These are phyloP conservation scores for Meloidogyne chitwoodi DNA, from an alignment of 1,140 invertebrate species.

Conservation along the genomic window DNA sequence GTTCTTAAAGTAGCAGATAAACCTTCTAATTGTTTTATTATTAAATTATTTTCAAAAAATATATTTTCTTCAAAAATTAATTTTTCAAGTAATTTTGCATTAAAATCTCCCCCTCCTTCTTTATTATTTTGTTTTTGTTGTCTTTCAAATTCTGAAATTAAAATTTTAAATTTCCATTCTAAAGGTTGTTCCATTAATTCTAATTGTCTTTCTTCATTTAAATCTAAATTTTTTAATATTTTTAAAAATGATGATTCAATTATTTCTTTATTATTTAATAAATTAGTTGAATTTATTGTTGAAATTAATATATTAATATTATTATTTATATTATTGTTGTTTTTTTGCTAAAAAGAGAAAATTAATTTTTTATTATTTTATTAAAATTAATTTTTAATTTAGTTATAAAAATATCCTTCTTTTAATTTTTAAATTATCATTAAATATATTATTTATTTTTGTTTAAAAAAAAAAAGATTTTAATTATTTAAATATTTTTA, in stretches of 20 bases:
- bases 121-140: background rate
- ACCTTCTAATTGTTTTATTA: constrained; percentile 41
- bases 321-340: background rate
- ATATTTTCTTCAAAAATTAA: background rate
- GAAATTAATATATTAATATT: background rate
- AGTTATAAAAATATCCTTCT: too few species aligned
- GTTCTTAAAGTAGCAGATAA: constrained; percentile 47
- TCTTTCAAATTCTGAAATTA: constrained; percentile 22
- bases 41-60: constrained; percentile 3
- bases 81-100: background rate
- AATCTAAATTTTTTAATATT: constrained; percentile 40
- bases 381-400: too few species aligned
- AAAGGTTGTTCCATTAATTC: constrained; percentile 38
- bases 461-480: too few species aligned
- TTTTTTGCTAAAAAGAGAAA: background rate
- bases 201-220: constrained; percentile 40
- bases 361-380: too few species aligned
- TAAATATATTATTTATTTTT: too few species aligned
- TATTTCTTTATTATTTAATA: background rate
- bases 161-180: constrained; percentile 47
- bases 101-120: background rate
- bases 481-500: too few species aligned
- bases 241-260: constrained; percentile 4
- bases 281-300: background rate
- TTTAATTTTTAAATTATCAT: too few species aligned